Evolutionary conservation across 2,888 invertebrate genomes (phyloP).

Genomic region (Pammene fasciana): DNA sequence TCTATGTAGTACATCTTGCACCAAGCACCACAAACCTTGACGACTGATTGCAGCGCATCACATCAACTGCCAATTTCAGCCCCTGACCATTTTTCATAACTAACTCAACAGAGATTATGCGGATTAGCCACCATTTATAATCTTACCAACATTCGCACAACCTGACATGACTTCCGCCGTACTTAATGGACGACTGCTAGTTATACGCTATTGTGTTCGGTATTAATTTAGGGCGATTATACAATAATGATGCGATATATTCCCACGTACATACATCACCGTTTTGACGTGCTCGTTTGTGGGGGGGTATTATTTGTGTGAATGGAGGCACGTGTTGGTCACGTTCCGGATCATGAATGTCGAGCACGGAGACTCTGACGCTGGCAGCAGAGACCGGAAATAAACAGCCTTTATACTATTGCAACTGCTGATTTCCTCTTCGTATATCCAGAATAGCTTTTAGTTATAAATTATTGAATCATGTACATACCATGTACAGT

Average conservation of each 20-base stretch:
- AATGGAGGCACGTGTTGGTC: slow-evolving; percentile 50
- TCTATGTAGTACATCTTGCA: not conserved
- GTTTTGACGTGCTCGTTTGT: slow-evolving; percentile 25
- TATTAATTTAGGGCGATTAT: slow-evolving; percentile 32
- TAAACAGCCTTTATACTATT: not conserved
- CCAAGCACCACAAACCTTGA: slow-evolving; percentile 1
- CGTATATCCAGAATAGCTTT: not conserved
- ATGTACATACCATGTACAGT: no score
- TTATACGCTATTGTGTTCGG: slow-evolving; percentile 26
- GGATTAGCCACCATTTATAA: slow-evolving; percentile 23
- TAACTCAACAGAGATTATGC: not conserved
- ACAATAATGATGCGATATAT: slow-evolving; percentile 22
- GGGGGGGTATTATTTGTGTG: slow-evolving; percentile 40
- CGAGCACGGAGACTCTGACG: not conserved
- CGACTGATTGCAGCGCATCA: not conserved
- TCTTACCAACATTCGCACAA: slow-evolving; percentile 25
- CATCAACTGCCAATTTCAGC: slow-evolving; percentile 16
- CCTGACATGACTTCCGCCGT: slow-evolving; percentile 32
- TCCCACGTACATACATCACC: slow-evolving; percentile 29
- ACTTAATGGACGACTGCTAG: slow-evolving; percentile 23
- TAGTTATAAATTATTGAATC: no score
- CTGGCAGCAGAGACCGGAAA: slow-evolving; percentile 10
- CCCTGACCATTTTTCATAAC: slow-evolving; percentile 16
- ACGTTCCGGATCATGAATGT: slow-evolving; percentile 45
- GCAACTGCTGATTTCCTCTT: slow-evolving; percentile 13